phyloP scores from a whole-genome alignment of 2,113 vertebrate species.

The Empidonax traillii region DNA sequence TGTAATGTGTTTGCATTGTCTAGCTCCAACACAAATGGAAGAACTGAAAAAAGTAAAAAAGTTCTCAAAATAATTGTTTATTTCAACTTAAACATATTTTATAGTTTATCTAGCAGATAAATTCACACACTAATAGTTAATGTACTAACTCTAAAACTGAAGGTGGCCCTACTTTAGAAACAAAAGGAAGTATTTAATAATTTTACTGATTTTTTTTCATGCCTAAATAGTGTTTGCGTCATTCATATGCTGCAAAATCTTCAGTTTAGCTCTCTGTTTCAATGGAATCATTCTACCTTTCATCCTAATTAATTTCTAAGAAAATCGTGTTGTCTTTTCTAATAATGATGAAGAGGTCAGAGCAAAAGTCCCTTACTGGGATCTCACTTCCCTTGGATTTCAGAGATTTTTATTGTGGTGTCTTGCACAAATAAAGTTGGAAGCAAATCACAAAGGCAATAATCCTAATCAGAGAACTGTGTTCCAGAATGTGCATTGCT shows the following conservation, averaged over 20 bases:
- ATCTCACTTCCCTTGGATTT: neutral
- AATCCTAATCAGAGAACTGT: neutral
- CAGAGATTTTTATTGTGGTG: neutral
- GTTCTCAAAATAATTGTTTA: neutral
- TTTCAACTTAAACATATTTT: neutral
- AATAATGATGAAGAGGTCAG: neutral
- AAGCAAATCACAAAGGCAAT: neutral
- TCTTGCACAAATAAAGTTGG: neutral
- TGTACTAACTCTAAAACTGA: neutral
- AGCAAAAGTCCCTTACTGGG: neutral
- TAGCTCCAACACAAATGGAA: neutral
- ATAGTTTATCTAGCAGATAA: neutral
- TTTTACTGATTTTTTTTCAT: neutral
- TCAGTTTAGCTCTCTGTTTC: neutral
- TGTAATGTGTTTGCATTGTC: rapidly evolving
- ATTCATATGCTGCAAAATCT: neutral
- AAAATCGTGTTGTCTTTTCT: neutral
- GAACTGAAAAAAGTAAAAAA: neutral
- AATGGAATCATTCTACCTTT: neutral
- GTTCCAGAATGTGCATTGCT: neutral
- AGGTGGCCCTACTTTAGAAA: neutral
- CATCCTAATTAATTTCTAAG: neutral
- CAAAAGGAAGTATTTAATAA: neutral
- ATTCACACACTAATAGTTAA: neutral
- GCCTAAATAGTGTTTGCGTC: neutral